Evolutionary conservation across 2,888 invertebrate species (phyloP).

Genomic region (Habrosyne pyritoides): DNA sequence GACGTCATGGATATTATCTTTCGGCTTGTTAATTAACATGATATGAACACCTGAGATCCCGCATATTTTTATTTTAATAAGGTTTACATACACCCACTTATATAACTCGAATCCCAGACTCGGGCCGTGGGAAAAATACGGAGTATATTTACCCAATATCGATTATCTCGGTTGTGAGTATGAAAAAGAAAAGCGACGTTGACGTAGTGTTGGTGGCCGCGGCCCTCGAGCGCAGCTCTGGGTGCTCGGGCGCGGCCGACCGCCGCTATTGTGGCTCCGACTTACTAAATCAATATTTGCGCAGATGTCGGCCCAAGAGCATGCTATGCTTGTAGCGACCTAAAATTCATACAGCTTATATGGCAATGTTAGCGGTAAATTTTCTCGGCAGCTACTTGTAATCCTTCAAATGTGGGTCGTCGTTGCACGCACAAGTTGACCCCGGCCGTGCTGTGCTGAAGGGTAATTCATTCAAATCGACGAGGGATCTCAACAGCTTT

Average conservation of each 20-base stretch:
- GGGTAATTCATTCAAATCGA: constrained; percentile 73
- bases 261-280: constrained; percentile 71
- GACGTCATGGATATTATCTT: too few species aligned
- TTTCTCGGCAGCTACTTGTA: constrained; percentile 82
- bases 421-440: constrained; percentile 78
- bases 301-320: constrained; percentile 82
- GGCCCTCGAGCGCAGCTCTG: constrained; percentile 45
- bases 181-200: constrained; percentile 50
- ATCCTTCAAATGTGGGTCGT: constrained; percentile 82
- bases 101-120: constrained; percentile 22
- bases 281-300: constrained; percentile 84
- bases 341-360: constrained; percentile 83
- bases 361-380: constrained; percentile 83
- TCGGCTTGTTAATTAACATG: not conserved
- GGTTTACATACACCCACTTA: too few species aligned
- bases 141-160: constrained; percentile 48
- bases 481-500: constrained; percentile 41
- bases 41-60: too few species aligned
- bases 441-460: constrained; percentile 65
- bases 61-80: too few species aligned
- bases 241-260: constrained; percentile 46
- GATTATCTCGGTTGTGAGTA: constrained; percentile 47
- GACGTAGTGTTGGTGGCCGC: constrained; percentile 35
- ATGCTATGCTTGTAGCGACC: constrained; percentile 81
- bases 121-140: constrained; percentile 44